Percentiles rank a stretch among this genome's conserved stretches.
Evolutionary conservation across 2,888 invertebrate genomes (phyloP).

Genomic region (Pristionchus exspectatus): DNA sequence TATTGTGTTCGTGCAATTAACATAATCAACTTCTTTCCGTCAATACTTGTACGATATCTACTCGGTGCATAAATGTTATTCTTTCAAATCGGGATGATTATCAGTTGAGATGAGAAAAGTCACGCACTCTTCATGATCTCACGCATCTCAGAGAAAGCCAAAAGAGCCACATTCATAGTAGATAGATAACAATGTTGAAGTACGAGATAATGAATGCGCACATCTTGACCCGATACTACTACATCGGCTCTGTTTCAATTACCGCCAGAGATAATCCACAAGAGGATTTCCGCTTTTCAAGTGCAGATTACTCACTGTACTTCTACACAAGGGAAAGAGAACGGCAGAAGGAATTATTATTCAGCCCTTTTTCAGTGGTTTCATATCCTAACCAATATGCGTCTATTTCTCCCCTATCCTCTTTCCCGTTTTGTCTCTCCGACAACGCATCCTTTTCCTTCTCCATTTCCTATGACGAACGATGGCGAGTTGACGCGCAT

Average conservation of each 20-base stretch:
- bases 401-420: background rate
- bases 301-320: conserved; percentile 5
- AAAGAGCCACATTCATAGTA: too few relatives aligned
- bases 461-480: background rate
- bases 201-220: too few relatives aligned
- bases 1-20: conserved; percentile 41
- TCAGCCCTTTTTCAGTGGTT: background rate
- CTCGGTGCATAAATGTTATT: conserved; percentile 43
- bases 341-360: background rate
- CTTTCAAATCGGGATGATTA: background rate
- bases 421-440: background rate
- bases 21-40: conserved; percentile 43
- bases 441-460: background rate
- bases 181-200: too few relatives aligned
- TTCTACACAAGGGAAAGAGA: background rate
- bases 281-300: conserved; percentile 5
- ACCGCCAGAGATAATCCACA: background rate
- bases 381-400: background rate
- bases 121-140: too few relatives aligned
- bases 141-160: too few relatives aligned
- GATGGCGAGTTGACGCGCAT: background rate
- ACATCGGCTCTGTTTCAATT: conserved; percentile 19
- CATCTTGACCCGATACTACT: background rate
- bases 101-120: too few relatives aligned
- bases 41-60: conserved; percentile 40